phyloP scores from a whole-genome alignment of 2,113 vertebrate genomes.

The Ptychochromis oligacanthus region DNA sequence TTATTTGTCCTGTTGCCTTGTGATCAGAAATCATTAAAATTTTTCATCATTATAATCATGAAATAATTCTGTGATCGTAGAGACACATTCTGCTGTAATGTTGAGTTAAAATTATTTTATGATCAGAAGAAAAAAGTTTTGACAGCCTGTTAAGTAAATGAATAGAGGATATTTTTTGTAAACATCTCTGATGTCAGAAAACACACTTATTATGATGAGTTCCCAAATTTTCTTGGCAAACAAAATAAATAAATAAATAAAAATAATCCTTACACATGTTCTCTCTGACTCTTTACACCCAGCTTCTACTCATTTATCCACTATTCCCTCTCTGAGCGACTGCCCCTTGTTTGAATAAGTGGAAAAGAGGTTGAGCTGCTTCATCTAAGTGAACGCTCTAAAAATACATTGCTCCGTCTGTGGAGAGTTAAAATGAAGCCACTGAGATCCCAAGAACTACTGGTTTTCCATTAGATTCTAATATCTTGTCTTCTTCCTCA shows the following conservation, averaged over 20 bases:
- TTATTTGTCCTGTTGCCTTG: background rate
- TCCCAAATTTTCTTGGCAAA: background rate
- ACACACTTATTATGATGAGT: constrained; percentile 1
- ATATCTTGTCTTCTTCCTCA: constrained; percentile 9
- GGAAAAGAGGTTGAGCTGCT: constrained; percentile 45
- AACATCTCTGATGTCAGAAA: constrained; percentile 1
- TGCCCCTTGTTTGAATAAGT: constrained; percentile 19
- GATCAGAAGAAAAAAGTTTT: constrained; percentile 9
- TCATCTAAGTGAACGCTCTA: constrained; percentile 42
- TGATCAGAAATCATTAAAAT: constrained; percentile 7
- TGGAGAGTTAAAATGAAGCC: constrained; percentile 48
- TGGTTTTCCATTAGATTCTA: constrained; percentile 43
- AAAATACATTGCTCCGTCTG: constrained; percentile 54
- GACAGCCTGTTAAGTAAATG: constrained; percentile 10
- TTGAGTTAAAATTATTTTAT: background rate
- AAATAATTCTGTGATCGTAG: background rate
- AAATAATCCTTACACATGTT: background rate
- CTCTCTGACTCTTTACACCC: background rate
- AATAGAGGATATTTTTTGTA: constrained; percentile 2
- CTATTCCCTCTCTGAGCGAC: constrained; percentile 20
- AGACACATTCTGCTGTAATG: background rate
- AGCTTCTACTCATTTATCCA: background rate
- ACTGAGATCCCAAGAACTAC: constrained; percentile 46
- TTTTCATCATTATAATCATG: background rate
- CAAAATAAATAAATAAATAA: background rate